Evolutionary conservation across 2,888 invertebrate species (phyloP).

Genomic region (Coleophora deauratella): DNA sequence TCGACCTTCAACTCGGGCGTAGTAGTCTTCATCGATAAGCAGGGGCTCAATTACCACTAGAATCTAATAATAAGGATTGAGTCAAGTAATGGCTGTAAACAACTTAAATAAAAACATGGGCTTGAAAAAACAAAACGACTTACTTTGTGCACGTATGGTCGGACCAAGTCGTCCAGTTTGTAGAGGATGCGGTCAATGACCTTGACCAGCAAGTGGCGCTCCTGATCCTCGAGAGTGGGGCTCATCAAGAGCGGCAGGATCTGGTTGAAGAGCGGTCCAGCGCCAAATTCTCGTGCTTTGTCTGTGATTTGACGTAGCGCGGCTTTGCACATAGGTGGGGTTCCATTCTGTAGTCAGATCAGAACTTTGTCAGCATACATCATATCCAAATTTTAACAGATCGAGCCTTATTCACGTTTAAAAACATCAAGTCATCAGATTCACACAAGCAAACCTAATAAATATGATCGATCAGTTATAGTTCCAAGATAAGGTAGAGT

Average conservation of each 20-base stretch:
- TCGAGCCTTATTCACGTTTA: no score
- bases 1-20: slow-evolving; percentile 98
- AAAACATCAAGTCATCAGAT: no score
- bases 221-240: slow-evolving; percentile 99
- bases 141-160: slow-evolving; percentile 98
- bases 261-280: slow-evolving; percentile 99
- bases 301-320: slow-evolving; percentile 98
- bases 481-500: no score
- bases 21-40: slow-evolving; percentile 99
- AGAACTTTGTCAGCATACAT: no score
- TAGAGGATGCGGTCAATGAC: slow-evolving; percentile 99
- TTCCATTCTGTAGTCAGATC: slow-evolving; percentile 82
- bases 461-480: no score
- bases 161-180: slow-evolving; percentile 97
- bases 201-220: slow-evolving; percentile 98
- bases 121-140: slow-evolving; percentile 14
- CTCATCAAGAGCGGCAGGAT: slow-evolving; percentile 99
- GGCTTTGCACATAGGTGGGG: slow-evolving; percentile 99
- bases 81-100: no score
- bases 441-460: no score
- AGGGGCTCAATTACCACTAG: slow-evolving; percentile 99
- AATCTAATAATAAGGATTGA: slow-evolving; percentile 70
- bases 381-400: no score
- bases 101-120: slow-evolving; percentile 1
- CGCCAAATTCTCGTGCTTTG: slow-evolving; percentile 98